Conservation (phyloP, 2,888 invertebrate species). For the Lithophane semibrunnea region DNA sequence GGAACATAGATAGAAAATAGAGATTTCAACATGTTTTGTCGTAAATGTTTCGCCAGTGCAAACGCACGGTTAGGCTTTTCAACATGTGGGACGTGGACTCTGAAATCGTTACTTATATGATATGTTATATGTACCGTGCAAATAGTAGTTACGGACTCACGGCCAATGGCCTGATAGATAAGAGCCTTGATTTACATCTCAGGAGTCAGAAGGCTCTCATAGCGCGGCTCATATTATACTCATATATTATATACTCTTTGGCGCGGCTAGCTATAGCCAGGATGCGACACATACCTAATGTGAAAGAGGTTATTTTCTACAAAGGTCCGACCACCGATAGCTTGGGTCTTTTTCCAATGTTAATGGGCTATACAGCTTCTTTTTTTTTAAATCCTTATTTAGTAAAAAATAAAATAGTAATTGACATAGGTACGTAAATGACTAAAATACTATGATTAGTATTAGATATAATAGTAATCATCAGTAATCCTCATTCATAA, state of each 20-base stretch:
- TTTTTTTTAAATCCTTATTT: not conserved
- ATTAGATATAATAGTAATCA: not conserved
- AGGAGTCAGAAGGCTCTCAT: too few relatives aligned
- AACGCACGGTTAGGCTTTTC: not conserved
- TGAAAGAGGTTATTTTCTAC: too few relatives aligned
- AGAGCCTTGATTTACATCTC: too few relatives aligned
- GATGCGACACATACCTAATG: too few relatives aligned
- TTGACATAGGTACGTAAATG: not conserved
- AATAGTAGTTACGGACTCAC: not conserved
- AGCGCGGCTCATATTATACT: too few relatives aligned
- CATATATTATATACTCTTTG: too few relatives aligned
- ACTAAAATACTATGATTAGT: not conserved
- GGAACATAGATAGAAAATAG: too few relatives aligned
- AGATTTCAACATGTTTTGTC: too few relatives aligned
- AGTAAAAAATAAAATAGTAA: not conserved
- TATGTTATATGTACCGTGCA: not conserved
- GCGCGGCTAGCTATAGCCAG: too few relatives aligned
- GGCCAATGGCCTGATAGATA: not conserved
- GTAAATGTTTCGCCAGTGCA: too few relatives aligned
- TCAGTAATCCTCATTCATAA: slow-evolving; percentile 9
- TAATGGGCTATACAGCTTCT: not conserved
- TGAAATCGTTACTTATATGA: too few relatives aligned
- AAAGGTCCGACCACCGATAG: too few relatives aligned
- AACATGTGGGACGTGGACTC: not conserved
- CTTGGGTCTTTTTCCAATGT: not conserved